Evolutionary conservation across 2,113 vertebrate genomes (phyloP), one percentile per base, ranked within the genome.

Genomic region (Chaenocephalus aceratus): DNA sequence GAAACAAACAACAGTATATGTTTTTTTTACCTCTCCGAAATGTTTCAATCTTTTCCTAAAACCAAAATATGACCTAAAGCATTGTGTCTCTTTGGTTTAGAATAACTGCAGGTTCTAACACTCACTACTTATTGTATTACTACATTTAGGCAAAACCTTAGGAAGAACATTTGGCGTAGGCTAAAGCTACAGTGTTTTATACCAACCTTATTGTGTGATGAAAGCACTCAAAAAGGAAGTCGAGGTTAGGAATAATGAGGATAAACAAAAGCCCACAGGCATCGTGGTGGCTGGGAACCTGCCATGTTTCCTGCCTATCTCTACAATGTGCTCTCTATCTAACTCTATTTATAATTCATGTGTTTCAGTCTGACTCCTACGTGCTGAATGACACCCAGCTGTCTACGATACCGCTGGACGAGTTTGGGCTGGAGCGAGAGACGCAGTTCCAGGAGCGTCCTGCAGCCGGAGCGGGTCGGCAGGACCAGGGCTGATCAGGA

Each of bases 351-450:
- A 21, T n/a, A 36, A 46, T 83, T 6, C 61, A 3, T 72, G 4
- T 71, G 59, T 79, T 87, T 62, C 92, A 96, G 95, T 86, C 87
- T 0, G 89, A 95, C 63, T 56, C 87, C 49, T 62, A 81, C 76
- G 26, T 67, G 2, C 91, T 94, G 0, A 90, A 96, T 0, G 90
- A 96, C 87, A 96, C 96, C 41, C 96, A 96, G 89, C 86, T 96
- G 23, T 95, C 96, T 13, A 90, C 92, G 0, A 95, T 97, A 88
- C 95, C 96, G 0, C 90, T 96, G 75, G 96, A 96, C 6, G 95
- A 96, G 64, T 94, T 96, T 70, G 91, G 83, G 72, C 71, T 97
- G 74, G 90, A 94, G 16, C 95, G 95, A 70, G 96, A 93, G 83
- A 88, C 85, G 15, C 92, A 79, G 63, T 94, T 93, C 68, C 87